phyloP scores from a whole-genome alignment of 2,888 invertebrate genomes.

The Mythimna loreyi region DNA sequence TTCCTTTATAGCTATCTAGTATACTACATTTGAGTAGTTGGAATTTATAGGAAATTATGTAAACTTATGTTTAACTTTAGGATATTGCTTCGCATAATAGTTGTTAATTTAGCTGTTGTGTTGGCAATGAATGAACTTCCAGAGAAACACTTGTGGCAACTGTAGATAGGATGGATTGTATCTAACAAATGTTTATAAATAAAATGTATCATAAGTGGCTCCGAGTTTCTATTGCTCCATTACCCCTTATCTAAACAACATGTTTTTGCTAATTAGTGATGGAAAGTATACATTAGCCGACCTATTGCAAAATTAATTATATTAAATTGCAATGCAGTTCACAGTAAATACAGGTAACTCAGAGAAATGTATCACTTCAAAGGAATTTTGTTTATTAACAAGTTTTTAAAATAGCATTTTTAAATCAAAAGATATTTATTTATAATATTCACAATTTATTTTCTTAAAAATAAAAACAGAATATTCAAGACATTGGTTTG shows the following conservation, averaged over 20 bases:
- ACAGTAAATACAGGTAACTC: slow-evolving; percentile 1
- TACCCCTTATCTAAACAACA: slow-evolving; percentile 5
- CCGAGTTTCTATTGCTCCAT: slow-evolving; percentile 48
- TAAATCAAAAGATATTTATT: slow-evolving; percentile 38
- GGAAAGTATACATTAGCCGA: background rate
- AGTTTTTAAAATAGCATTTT: background rate
- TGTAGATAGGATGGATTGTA: slow-evolving; percentile 79
- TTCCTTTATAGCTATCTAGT: background rate
- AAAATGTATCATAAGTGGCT: slow-evolving; percentile 76
- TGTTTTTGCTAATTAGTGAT: background rate
- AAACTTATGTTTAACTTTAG: slow-evolving; percentile 42
- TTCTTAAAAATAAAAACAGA: slow-evolving; percentile 69
- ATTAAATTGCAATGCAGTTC: background rate
- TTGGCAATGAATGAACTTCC: slow-evolving; percentile 74
- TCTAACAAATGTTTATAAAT: slow-evolving; percentile 74
- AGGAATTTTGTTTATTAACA: slow-evolving; percentile 11
- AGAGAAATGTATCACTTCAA: background rate
- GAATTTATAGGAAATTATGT: slow-evolving; percentile 37
- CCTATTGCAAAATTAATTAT: background rate
- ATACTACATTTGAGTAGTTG: slow-evolving; percentile 20
- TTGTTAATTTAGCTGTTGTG: slow-evolving; percentile 43
- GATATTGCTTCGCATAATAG: slow-evolving; percentile 51
- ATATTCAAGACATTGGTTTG: slow-evolving; percentile 66
- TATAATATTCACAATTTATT: slow-evolving; percentile 59
- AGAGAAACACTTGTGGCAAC: slow-evolving; percentile 81